Evolutionary conservation across 2,113 vertebrate species (phyloP).

Genomic region (Chamaetylas fuelleborni): DNA sequence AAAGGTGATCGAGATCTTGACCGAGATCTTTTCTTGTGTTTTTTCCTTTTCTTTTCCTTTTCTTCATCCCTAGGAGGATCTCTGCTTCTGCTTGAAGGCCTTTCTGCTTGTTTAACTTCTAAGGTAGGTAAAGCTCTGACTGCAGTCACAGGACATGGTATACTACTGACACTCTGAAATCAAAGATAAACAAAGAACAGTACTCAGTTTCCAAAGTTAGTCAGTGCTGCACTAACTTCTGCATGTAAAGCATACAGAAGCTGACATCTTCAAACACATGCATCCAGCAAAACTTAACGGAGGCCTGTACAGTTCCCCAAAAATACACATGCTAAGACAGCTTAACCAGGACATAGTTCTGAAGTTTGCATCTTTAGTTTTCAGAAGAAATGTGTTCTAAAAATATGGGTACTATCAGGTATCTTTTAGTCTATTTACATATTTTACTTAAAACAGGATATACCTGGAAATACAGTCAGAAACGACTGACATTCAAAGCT

Average conservation of each 20-base stretch:
- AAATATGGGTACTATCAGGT: neutral
- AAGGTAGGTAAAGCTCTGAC: constrained; percentile 56
- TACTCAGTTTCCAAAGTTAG: neutral
- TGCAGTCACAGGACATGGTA: constrained; percentile 60
- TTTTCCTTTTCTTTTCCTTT: constrained; percentile 92
- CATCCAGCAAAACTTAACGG: neutral
- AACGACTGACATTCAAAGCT: neutral
- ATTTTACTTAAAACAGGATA: neutral
- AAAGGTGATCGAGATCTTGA: constrained; percentile 83
- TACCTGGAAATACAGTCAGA: neutral
- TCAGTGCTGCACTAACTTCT: neutral
- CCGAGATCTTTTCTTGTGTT: constrained; percentile 88
- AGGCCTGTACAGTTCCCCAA: neutral
- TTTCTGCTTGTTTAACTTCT: constrained; percentile 66
- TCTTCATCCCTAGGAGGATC: constrained; percentile 76
- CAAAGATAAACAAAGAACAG: neutral
- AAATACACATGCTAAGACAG: neutral
- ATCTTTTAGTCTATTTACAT: neutral
- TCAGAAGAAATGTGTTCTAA: neutral
- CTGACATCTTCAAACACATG: neutral
- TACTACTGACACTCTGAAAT: constrained; percentile 60
- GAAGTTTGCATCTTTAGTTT: neutral
- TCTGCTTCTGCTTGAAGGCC: constrained; percentile 67
- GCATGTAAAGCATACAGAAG: neutral
- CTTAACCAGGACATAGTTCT: neutral